Evolutionary conservation across 2,113 vertebrate genomes (phyloP).

Genomic region (Axis porcinus): DNA sequence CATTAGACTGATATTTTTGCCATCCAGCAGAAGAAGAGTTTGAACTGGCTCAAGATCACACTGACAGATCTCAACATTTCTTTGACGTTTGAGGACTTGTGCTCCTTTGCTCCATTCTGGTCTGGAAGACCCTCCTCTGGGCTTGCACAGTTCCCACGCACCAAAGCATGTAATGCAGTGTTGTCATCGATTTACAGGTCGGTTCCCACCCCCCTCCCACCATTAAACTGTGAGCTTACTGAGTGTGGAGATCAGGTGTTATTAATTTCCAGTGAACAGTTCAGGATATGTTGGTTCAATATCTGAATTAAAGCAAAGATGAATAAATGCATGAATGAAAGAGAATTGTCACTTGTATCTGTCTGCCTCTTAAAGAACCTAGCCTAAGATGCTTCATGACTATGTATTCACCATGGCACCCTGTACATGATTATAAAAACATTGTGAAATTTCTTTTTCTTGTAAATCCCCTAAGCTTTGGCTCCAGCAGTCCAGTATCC

Average conservation of each 20-base stretch:
- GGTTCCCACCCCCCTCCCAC: not conserved
- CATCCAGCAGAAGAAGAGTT: constrained; percentile 1
- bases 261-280: not conserved
- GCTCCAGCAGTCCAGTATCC: not conserved
- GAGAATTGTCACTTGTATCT: not conserved
- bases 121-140: not conserved
- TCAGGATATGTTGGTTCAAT: not conserved
- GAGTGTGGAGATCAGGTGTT: not conserved
- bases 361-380: not conserved
- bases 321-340: not conserved
- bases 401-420: not conserved
- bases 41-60: not conserved
- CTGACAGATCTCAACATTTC: not conserved
- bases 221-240: not conserved
- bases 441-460: not conserved
- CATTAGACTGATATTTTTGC: not conserved
- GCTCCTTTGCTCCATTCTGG: not conserved
- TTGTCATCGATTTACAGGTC: not conserved
- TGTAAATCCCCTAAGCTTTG: not conserved
- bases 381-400: not conserved
- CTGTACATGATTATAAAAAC: not conserved
- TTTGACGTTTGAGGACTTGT: not conserved
- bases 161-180: not conserved
- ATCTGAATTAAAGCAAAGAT: not conserved
- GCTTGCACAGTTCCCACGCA: not conserved